phyloP scores from a whole-genome alignment of 53 echinoderm and acorn worm genomes.

The Holothuria scabra region DNA sequence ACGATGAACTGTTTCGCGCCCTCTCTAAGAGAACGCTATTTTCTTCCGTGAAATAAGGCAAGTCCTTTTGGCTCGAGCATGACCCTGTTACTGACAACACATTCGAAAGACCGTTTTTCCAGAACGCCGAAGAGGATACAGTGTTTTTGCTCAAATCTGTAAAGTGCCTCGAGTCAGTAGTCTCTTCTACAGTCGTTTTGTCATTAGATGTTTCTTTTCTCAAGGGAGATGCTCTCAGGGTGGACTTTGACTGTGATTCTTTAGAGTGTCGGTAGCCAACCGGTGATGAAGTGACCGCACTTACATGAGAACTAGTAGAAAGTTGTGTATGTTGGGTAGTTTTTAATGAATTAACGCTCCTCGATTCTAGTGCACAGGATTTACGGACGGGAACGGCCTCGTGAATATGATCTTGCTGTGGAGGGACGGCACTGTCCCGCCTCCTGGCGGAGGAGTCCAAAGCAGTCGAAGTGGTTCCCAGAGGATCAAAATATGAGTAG shows the following conservation, averaged over 20 bases:
- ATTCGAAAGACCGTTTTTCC: constrained; percentile 48
- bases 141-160: constrained; percentile 51
- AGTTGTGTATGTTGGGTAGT: constrained; percentile 28
- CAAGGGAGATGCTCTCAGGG: not conserved
- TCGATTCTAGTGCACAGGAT: constrained; percentile 47
- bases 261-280: constrained; percentile 32
- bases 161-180: constrained; percentile 45
- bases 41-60: constrained; percentile 24
- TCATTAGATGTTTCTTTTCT: constrained; percentile 26
- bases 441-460: constrained; percentile 31
- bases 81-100: constrained; percentile 40
- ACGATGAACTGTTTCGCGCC: constrained; percentile 8
- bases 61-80: constrained; percentile 39
- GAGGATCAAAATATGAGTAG: constrained; percentile 45
- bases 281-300: constrained; percentile 21
- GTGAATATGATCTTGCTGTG: not conserved
- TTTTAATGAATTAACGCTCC: constrained; percentile 41
- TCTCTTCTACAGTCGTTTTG: constrained; percentile 35
- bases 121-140: constrained; percentile 35
- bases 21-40: constrained; percentile 33
- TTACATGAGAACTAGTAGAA: not conserved
- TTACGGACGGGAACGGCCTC: constrained; percentile 47
- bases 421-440: constrained; percentile 15
- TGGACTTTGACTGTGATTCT: constrained; percentile 22
- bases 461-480: constrained; percentile 30